These are phyloP conservation scores for Sarotherodon lohbergeri DNA, from an alignment of 2,113 vertebrate genomes.

Conservation along the genomic window DNA sequence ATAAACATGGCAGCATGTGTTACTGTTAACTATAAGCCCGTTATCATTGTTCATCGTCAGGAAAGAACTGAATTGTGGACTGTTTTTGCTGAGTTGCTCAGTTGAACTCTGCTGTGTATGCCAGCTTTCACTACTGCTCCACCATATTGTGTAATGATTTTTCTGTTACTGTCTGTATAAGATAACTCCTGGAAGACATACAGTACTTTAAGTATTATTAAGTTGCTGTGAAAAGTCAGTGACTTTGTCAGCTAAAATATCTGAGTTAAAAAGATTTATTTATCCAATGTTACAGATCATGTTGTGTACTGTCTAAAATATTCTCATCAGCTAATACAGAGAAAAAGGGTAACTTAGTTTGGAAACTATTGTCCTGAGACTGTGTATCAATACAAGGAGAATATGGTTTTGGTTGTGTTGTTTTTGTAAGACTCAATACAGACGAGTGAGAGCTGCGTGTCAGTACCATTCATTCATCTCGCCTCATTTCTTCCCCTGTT, in stretches of 20 bases:
- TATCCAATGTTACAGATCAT: neutral
- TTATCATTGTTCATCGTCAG: neutral
- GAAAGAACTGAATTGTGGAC: neutral
- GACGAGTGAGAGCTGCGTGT: neutral
- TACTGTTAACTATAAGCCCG: neutral
- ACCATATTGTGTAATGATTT: neutral
- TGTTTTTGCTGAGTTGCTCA: neutral
- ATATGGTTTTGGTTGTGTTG: neutral
- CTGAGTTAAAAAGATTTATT: neutral
- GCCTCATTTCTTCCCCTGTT: neutral
- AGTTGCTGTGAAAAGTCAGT: neutral
- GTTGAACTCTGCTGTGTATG: neutral
- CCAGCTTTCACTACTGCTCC: neutral
- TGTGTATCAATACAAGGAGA: neutral
- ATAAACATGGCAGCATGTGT: rapidly evolving
- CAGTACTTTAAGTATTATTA: neutral
- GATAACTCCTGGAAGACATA: neutral
- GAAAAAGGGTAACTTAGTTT: neutral
- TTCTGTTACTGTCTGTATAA: neutral
- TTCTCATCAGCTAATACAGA: neutral
- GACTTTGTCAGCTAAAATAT: neutral
- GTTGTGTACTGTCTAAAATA: neutral
- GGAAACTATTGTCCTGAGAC: neutral
- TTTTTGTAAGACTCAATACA: neutral
- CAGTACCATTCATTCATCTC: neutral